Evolutionary conservation across 2,797 vertebrate species (phyloP), one percentile per base, ranked within the genome.

Genomic region (Epinephelus awoara): DNA sequence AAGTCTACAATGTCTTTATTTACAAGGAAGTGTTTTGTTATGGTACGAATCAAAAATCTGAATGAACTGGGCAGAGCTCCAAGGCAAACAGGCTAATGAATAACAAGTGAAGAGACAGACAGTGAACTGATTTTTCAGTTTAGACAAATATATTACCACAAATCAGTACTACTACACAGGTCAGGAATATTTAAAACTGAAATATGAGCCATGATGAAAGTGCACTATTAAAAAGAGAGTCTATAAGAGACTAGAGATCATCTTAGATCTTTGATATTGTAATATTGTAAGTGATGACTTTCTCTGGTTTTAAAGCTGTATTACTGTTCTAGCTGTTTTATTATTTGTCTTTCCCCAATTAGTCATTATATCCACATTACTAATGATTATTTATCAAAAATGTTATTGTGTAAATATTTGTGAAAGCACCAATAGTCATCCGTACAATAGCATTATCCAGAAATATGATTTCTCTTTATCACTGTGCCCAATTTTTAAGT

Each of bases 41-140:
- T 64, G 85, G 84, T 63, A 29, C 77, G 72, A 90, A 83, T 89
- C 68, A 79, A 67, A 79, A 82, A 72, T 88, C 68, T 86, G 88
- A 92, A 90, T 80, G 78, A 89, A 74, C 65, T 67, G 79, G 91
- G 89, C 88, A 71, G 7, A n/a, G 17, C 52, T 87, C 91, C 91
- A 94, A 93, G 81, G 79, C 80, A 93, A 90, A 88, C 80, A 88
- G 67, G 18, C 74, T 79, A 77, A 90, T 84, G 81, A 91, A 86
- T 85, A 85, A 79, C 68, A 88, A 65, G 80, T 40, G 78, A 27
- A 5, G 5, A 77, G 74, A 70, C 44, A 67, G 55, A 74, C 65
- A 65, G 62, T 56, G 67, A 82, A 80, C 44, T 58, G 84, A 80
- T 69, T 89, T 69, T 89, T 85, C 21, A 73, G 67, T 79, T 89